Evolutionary conservation across 2,888 invertebrate species (phyloP).

Genomic region (Cephalotes varians): DNA sequence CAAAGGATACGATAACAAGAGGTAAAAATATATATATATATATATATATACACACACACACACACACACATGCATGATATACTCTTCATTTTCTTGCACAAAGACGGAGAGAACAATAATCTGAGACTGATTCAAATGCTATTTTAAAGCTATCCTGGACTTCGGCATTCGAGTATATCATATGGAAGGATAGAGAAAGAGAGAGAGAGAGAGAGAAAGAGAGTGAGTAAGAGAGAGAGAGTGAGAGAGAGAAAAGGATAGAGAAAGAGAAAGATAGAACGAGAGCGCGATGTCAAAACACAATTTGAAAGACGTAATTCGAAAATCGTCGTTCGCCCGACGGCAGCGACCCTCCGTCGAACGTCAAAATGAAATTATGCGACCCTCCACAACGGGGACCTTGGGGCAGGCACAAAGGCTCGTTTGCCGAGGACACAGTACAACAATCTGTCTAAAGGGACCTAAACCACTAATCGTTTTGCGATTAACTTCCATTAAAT

Average conservation of each 20-base stretch:
- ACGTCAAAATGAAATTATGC: constrained; percentile 86
- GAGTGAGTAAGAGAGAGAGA: neutral
- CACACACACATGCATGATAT: neutral
- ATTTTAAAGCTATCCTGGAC: constrained; percentile 62
- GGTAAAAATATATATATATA: neutral
- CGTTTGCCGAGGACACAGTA: constrained; percentile 80
- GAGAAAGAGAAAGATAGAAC: constrained; percentile 34
- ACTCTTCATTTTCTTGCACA: constrained; percentile 48
- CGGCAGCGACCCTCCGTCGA: constrained; percentile 85
- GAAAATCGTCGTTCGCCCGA: constrained; percentile 85
- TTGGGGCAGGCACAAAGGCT: constrained; percentile 79
- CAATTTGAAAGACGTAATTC: constrained; percentile 85
- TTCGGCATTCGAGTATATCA: constrained; percentile 51
- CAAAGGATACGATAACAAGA: neutral
- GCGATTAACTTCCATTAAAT: constrained; percentile 85
- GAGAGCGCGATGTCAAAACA: constrained; percentile 70
- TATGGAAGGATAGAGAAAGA: constrained; percentile 25
- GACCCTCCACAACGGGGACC: constrained; percentile 80
- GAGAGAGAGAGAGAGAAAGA: constrained; percentile 22
- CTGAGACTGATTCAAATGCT: constrained; percentile 68
- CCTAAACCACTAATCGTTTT: constrained; percentile 84
- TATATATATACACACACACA: too few species aligned
- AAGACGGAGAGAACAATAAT: constrained; percentile 38
- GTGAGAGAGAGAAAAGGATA: neutral
- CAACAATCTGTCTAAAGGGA: constrained; percentile 83